Evolutionary conservation across 2,113 vertebrate genomes (phyloP).

Genomic region (Trichechus manatus): DNA sequence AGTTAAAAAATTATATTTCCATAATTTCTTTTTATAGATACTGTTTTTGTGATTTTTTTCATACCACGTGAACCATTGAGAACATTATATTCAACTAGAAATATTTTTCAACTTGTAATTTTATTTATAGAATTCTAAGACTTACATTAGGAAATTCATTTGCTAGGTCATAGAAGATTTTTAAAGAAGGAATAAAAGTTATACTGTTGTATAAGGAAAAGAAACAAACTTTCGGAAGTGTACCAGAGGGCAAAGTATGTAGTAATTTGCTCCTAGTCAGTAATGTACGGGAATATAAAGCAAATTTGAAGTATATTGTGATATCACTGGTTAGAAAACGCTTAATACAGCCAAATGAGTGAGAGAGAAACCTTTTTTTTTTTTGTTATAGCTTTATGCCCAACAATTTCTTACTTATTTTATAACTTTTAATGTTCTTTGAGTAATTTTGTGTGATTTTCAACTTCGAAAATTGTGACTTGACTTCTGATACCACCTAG

Average conservation of each 20-base stretch:
- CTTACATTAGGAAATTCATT: constrained; percentile 60
- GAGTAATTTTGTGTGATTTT: constrained; percentile 37
- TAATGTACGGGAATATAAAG: not conserved
- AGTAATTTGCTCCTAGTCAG: not conserved
- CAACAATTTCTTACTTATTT: not conserved
- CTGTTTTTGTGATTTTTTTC: not conserved
- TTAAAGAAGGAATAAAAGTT: not conserved
- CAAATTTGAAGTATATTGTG: not conserved
- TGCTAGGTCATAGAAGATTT: constrained; percentile 18
- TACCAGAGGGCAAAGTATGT: not conserved
- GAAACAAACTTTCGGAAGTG: not conserved
- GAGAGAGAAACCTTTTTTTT: not conserved
- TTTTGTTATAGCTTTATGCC: not conserved
- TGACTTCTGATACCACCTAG: not conserved
- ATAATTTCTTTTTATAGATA: not conserved
- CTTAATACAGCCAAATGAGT: not conserved
- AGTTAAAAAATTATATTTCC: constrained; percentile 30
- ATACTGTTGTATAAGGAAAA: constrained; percentile 41
- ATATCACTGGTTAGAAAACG: not conserved
- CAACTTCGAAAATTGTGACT: constrained; percentile 35
- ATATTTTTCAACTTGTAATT: constrained; percentile 51
- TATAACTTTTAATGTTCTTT: constrained; percentile 46
- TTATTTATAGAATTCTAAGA: not conserved
- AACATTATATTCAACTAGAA: not conserved
- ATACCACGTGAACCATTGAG: not conserved